Evolutionary conservation across 2,797 vertebrate genomes (phyloP).

Genomic region (Sarcoramphus papa): DNA sequence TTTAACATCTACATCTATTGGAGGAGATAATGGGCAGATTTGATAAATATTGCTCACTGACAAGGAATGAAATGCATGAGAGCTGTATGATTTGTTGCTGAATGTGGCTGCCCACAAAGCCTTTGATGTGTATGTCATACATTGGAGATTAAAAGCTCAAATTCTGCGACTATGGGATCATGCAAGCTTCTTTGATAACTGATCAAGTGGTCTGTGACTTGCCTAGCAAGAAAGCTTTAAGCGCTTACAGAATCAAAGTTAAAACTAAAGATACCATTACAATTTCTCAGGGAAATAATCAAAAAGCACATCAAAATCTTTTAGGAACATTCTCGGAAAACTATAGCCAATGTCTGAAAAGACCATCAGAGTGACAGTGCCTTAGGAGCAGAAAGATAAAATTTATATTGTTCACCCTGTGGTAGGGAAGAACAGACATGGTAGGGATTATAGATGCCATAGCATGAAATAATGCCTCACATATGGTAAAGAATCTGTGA

Average conservation of each 20-base stretch:
- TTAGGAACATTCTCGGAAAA: neutral
- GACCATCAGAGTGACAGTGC: neutral
- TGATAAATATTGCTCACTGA: neutral
- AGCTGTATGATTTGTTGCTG: neutral
- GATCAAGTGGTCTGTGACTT: conserved; percentile 3
- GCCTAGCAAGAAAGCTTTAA: neutral
- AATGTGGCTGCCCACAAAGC: conserved; percentile 32
- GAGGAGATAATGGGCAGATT: neutral
- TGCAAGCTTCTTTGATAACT: conserved; percentile 21
- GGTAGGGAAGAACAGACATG: neutral
- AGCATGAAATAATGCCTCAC: neutral
- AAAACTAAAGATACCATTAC: neutral
- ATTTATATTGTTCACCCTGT: neutral
- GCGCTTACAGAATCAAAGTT: neutral
- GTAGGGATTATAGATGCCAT: neutral
- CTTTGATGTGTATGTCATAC: conserved; percentile 7
- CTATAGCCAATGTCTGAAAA: neutral
- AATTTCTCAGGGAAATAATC: neutral
- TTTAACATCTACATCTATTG: neutral
- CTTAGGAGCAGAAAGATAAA: neutral
- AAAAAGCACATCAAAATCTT: neutral
- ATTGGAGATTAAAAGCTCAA: conserved; percentile 39
- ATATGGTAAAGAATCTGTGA: conserved; percentile 1
- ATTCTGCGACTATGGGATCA: conserved; percentile 41
- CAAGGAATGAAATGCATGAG: conserved; percentile 15